Evolutionary conservation across 37 sponge, comb jelly and placozoan genomes (phyloP).

Genomic region (Hexactinellida sp.): DNA sequence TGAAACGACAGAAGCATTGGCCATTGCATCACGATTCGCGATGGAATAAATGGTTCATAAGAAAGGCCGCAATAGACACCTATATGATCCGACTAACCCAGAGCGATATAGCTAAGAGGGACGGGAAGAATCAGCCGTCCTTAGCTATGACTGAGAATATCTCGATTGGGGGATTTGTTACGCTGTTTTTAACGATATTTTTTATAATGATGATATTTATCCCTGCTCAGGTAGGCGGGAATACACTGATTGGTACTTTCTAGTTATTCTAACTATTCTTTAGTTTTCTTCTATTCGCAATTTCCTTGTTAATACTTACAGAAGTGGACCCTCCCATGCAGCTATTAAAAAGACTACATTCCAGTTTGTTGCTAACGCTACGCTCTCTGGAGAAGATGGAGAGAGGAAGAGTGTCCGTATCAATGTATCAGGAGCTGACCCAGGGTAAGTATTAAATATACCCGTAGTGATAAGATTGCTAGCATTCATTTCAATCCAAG

Average conservation of each 20-base stretch:
- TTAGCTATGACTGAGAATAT: not conserved
- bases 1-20: not conserved
- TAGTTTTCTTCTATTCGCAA: not conserved
- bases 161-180: not conserved
- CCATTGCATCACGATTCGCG: not conserved
- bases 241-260: not conserved
- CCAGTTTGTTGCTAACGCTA: not conserved
- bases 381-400: not conserved
- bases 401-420: not conserved
- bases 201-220: not conserved
- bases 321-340: not conserved
- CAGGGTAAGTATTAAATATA: not conserved
- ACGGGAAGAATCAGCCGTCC: not conserved
- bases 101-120: not conserved
- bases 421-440: not conserved
- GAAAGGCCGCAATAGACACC: not conserved
- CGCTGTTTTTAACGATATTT: not conserved
- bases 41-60: not conserved
- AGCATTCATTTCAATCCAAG: no score
- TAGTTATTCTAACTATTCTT: not conserved
- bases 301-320: not conserved
- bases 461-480: no score
- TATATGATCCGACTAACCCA: not conserved
- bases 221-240: not conserved
- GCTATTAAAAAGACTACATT: not conserved